phyloP scores from a whole-genome alignment of 2,888 invertebrate species.

The Orchesella flavescens region DNA sequence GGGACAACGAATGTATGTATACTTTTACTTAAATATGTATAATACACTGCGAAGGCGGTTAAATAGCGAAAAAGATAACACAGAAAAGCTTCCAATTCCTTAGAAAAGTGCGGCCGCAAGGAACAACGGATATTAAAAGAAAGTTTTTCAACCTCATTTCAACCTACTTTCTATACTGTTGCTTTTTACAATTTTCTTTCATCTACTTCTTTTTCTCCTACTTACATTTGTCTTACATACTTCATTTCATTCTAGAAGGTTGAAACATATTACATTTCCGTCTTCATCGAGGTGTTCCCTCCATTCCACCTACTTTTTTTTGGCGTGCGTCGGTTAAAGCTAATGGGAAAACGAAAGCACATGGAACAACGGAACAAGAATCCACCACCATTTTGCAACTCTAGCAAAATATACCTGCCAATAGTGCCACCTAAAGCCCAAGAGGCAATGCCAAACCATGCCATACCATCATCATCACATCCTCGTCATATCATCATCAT shows the following conservation, averaged over 20 bases:
- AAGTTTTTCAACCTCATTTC: constrained; percentile 29
- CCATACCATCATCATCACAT: background rate
- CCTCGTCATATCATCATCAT: background rate
- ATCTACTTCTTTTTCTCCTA: background rate
- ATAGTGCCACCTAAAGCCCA: background rate
- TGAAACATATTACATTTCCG: constrained; percentile 7
- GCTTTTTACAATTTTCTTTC: background rate
- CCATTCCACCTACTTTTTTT: background rate
- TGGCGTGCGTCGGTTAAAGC: background rate
- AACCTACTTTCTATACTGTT: background rate
- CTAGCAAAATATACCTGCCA: too few relatives aligned
- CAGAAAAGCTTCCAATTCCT: constrained; percentile 49
- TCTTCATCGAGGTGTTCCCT: background rate
- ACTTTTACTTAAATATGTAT: too few relatives aligned
- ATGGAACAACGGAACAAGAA: background rate
- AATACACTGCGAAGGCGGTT: background rate
- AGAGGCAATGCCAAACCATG: background rate
- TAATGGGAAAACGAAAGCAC: background rate
- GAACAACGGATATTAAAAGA: constrained; percentile 54
- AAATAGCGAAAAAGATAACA: constrained; percentile 22
- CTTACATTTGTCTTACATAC: background rate
- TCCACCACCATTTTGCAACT: too few relatives aligned
- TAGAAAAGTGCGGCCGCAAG: constrained; percentile 20
- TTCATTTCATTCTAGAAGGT: background rate
- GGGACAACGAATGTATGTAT: too few relatives aligned